These are phyloP conservation scores for Eueremaeus valkanovi DNA, from an alignment of 2,888 invertebrate species.

Conservation along the genomic window DNA sequence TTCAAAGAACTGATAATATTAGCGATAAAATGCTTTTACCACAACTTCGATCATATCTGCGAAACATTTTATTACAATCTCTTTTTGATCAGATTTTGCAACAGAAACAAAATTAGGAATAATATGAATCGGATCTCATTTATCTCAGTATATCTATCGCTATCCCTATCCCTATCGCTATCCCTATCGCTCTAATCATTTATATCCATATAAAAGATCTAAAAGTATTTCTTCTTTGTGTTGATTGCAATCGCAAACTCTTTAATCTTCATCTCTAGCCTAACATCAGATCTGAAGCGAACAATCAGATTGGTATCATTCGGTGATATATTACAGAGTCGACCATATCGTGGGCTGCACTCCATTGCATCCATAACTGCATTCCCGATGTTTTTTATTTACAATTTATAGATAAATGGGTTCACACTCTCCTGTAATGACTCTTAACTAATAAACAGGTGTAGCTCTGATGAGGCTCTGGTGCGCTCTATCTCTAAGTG, in stretches of 20 bases:
- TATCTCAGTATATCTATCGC: background rate
- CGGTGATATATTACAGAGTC: slow-evolving; percentile 13
- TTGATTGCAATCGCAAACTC: slow-evolving; percentile 32
- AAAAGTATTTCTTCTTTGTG: background rate
- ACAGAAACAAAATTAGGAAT: background rate
- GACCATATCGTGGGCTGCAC: slow-evolving; percentile 5
- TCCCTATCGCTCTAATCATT: slow-evolving; percentile 15
- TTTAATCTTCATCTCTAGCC: slow-evolving; percentile 32
- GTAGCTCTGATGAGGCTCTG: no score
- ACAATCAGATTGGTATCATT: slow-evolving; percentile 23
- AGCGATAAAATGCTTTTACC: slow-evolving; percentile 23
- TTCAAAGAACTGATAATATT: slow-evolving; percentile 10
- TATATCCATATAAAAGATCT: slow-evolving; percentile 27
- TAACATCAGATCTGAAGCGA: background rate
- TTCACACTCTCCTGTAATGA: slow-evolving; percentile 10
- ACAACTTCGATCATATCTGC: slow-evolving; percentile 30
- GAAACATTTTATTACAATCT: background rate
- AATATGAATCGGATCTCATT: slow-evolving; percentile 15
- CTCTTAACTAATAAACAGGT: slow-evolving; percentile 24
- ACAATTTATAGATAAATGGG: slow-evolving; percentile 22
- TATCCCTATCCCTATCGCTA: no score
- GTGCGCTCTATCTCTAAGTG: background rate
- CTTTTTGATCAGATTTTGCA: background rate
- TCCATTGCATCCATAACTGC: background rate
- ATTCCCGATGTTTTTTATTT: slow-evolving; percentile 21